Evolutionary conservation across 2,888 invertebrate species (phyloP), one percentile per base, ranked within the genome.

Genomic region (Euzetes globulus): DNA sequence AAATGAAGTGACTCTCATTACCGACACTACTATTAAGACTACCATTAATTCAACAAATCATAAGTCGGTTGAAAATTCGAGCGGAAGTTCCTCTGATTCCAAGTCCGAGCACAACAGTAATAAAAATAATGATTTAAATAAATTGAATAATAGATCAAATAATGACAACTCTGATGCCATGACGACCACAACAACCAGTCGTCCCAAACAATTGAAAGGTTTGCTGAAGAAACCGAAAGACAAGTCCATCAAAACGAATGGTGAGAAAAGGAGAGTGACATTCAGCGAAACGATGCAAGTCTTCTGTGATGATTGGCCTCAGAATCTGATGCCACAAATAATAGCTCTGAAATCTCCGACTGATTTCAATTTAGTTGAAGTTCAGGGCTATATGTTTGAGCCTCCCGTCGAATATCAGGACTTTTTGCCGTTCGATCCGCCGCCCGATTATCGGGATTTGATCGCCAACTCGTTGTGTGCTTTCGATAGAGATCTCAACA

Each of bases 221-320:
- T 47, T 76, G 29, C 25, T 76, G n/a, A 76, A 76, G 29, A 73
- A 68, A 37, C 33, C 25, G 17, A 33, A 65, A 41, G 63, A 60
- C 17, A 55, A 55, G 19, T 68, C 45, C 13, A 60, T 33, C n/a
- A n/a, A n/a, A n/a, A n/a, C n/a, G n/a, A n/a, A n/a, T n/a, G n/a
- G n/a, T n/a, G n/a, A n/a, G n/a, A n/a, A n/a, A n/a, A n/a, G n/a
- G 70, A 58, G 79, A 22, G 79, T 79, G 22, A 78, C 75, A 29
- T 79, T 79, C 74, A 76, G 77, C 45, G 78, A 79, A 55, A 77
- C 78, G 6, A 78, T 79, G 68, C 77, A 77, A 29, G 76, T 79
- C 3, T 79, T 79, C 55, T 77, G 77, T 52, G 79, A 79, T 52
- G 79, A 78, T 19, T 72, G 71, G 63, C 77, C 77, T 25, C 77